These are phyloP conservation scores for Tiaroga cobitis DNA, from an alignment of 2,797 vertebrate species.

Conservation along the genomic window DNA sequence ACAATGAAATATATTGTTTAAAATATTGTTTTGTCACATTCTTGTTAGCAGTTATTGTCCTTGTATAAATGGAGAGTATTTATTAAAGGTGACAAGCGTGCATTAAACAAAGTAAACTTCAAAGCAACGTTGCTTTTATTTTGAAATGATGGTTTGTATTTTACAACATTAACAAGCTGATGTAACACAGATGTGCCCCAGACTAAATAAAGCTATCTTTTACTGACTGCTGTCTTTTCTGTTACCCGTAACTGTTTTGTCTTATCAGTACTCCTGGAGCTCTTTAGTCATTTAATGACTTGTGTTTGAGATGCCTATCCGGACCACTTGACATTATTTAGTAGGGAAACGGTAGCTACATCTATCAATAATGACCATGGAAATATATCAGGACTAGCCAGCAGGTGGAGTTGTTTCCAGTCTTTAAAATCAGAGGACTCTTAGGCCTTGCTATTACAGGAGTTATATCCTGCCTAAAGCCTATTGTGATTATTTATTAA, in stretches of 20 bases:
- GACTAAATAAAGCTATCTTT: slow-evolving; percentile 81
- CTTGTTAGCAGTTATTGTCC: slow-evolving; percentile 67
- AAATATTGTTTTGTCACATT: slow-evolving; percentile 60
- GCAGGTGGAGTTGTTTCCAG: slow-evolving; percentile 11
- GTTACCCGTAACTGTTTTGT: slow-evolving; percentile 2
- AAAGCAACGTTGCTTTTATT: slow-evolving; percentile 93
- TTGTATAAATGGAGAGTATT: slow-evolving; percentile 79
- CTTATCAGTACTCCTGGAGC: not conserved
- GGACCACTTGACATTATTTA: not conserved
- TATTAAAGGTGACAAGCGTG: slow-evolving; percentile 78
- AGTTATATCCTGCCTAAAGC: not conserved
- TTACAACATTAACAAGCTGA: slow-evolving; percentile 89
- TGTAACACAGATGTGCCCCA: slow-evolving; percentile 77
- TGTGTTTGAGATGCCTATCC: not conserved
- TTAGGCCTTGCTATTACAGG: not conserved
- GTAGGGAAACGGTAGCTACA: not conserved
- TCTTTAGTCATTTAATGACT: not conserved
- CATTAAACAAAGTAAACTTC: slow-evolving; percentile 73
- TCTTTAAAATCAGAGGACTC: not conserved
- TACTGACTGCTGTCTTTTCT: slow-evolving; percentile 63
- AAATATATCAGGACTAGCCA: not conserved
- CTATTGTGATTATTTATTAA: not conserved
- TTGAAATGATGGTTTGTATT: slow-evolving; percentile 95
- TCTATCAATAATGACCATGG: not conserved
- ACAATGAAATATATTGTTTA: slow-evolving; percentile 61